Base-by-base conservation (phyloP, 2,113 vertebrate species). In the Daboia siamensis region DNA sequence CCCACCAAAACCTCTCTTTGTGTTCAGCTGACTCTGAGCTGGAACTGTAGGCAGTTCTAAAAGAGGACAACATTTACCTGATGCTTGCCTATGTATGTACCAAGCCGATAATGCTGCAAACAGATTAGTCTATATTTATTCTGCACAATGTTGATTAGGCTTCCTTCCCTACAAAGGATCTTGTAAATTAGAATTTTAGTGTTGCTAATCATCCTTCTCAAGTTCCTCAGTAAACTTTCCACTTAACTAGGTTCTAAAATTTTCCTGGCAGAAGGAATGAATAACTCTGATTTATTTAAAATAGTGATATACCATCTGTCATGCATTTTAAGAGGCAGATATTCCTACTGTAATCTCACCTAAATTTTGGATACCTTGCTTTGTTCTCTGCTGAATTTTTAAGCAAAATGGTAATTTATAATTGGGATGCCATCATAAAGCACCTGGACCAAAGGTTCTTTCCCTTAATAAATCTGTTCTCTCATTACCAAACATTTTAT, bases 11-110 rank as follows among this genome's bases (percentile, higher is more conserved):
- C 2, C 88, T 44, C 17, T 33, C 3, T 74, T 57, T 74, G 9
- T 84, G 90, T 26, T 44, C 90, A 93, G 59, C 93, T 91, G 94
- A 94, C 91, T 24, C 52, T 0, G 0, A 87, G 55, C 46, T 46
- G 1, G 90, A n/a, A 80, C 24, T 52, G 44, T 39, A 48, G 74
- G 88, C 86, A 57, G n/a, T 92, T 93, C 94, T 74, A 61, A 91
- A 57, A 84, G 5, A 52, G 92, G 86, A 21, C 61, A 44, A 54
- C 24, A 23, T 90, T 48, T 0, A 6, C 44, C n/a, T 90, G 74
- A 80, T 21, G 13, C 74, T 92, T n/a, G 8, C 15, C 90, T 20
- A 44, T 44, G 17, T 80, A 21, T 9, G 17, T 33, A 80, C 17
- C 74, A 80, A 80, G 17, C 33, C 15, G 57, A 26, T 3, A 11